Evolutionary conservation across 2,113 vertebrate genomes (phyloP).

Genomic region (Cathartes aura): DNA sequence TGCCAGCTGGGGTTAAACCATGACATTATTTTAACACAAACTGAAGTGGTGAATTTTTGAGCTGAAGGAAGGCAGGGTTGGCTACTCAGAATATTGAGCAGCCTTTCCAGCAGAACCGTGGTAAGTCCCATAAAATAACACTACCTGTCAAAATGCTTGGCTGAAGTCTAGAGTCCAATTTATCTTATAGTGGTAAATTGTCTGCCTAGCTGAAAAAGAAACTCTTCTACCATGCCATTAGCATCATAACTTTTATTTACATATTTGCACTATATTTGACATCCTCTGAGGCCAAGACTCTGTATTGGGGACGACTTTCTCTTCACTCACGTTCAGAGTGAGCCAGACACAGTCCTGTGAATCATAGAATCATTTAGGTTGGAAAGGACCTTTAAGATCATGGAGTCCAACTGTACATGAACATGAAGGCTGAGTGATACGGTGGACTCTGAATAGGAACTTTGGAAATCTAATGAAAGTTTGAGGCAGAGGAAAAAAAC

Average conservation of each 20-base stretch:
- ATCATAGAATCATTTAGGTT: background rate
- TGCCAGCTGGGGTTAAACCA: too few relatives aligned
- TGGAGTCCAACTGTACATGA: fast-evolving
- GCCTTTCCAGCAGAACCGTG: slow-evolving; percentile 54
- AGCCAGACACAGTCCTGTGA: background rate
- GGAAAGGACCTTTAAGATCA: background rate
- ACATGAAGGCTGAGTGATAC: background rate
- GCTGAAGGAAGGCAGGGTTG: slow-evolving; percentile 50
- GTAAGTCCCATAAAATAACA: slow-evolving; percentile 46
- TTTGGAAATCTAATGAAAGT: background rate
- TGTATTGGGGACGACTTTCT: background rate
- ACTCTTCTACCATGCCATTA: background rate
- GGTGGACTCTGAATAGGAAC: background rate
- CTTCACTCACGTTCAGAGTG: background rate
- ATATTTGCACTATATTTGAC: background rate
- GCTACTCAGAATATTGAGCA: slow-evolving; percentile 68
- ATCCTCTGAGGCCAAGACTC: background rate
- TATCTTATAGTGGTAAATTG: background rate
- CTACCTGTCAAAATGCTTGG: background rate
- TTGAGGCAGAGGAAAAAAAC: background rate
- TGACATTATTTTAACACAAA: slow-evolving; percentile 70
- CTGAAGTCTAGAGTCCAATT: background rate
- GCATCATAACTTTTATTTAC: background rate
- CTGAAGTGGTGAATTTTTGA: slow-evolving; percentile 68
- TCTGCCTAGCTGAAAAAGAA: background rate